Base-by-base conservation (phyloP, 1,140 invertebrate genomes). In the Bombus pyrosoma region DNA sequence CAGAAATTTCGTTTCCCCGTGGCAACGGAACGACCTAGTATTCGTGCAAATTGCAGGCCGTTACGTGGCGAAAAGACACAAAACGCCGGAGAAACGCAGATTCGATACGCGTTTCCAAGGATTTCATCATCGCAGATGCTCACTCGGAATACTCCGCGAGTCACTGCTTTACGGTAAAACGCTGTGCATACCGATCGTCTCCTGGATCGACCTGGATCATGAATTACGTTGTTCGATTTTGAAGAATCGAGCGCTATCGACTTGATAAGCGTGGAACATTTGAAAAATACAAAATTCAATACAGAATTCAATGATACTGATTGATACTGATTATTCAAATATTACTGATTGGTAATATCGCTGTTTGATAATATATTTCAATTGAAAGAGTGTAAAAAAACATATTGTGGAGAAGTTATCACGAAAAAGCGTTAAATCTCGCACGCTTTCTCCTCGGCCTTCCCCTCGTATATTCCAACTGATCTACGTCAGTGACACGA, bases 371-470 rank as follows among this genome's bases (percentile, higher is more conserved):
- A 53, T 53, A 53, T 53, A 53, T 22, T 22, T 53, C 18, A 53
- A 53, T 53, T 53, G 47, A 1, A 8, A 22, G 18, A 53, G 47
- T 1, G 8, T 22, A 2, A 53, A 53, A 47, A 22, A 53, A 2
- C 47, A 53, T 18, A 53, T 53, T 95, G 93, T 95, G 62, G 83
- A 89, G 92, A 94, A 92, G 87, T 86, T 84, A 94, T 95, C 95
- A 93, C 95, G 93, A 91, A 89, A 93, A 91, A 93, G 87, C 89
- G 90, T 89, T 94, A 91, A 53, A 87, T 89, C 93, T 81, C 32
- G 83, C 87, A 83, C 91, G 87, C 84, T 90, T 69, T 91, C 91
- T 92, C 94, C 94, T 95, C 93, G 93, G 93, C 88, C 82, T 92
- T 93, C 93, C 90, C 85, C 64, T 83, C 43, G 43, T 73, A 47